These are phyloP conservation scores for Hypotaenidia okinawae DNA, from an alignment of 2,797 vertebrate species.

Conservation along the genomic window DNA sequence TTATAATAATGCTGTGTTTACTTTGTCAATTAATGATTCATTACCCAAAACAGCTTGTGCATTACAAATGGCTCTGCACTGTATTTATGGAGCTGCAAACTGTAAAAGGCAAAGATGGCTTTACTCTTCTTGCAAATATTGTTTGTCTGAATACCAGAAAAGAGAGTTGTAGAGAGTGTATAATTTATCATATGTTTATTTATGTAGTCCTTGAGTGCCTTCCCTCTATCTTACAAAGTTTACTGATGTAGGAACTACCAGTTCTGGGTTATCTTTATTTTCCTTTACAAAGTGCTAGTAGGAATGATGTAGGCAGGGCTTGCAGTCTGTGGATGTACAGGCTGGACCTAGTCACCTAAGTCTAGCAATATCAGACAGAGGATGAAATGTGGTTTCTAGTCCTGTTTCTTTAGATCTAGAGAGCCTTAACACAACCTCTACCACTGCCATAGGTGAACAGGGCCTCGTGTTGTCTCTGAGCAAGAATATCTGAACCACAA, in stretches of 20 bases:
- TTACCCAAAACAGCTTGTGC: constrained; percentile 12
- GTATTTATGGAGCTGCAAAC: neutral
- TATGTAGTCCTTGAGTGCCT: neutral
- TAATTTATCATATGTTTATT: neutral
- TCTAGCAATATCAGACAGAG: neutral
- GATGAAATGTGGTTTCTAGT: neutral
- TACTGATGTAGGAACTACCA: neutral
- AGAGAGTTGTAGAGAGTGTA: neutral
- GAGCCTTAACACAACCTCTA: neutral
- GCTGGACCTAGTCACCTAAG: neutral
- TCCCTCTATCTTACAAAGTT: neutral
- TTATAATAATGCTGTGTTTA: constrained; percentile 54
- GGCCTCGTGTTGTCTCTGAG: neutral
- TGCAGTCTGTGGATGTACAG: neutral
- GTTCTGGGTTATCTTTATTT: neutral
- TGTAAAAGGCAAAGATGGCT: neutral
- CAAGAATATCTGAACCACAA: neutral
- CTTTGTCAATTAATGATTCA: constrained; percentile 64
- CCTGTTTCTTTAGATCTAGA: neutral
- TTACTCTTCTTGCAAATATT: neutral
- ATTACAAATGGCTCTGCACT: constrained; percentile 3
- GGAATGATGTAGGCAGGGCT: neutral
- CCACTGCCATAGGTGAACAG: neutral
- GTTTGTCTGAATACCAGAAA: neutral
- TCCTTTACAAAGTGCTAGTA: neutral